phyloP scores from a whole-genome alignment of 2,797 vertebrate genomes.

The Sebastes reedi region DNA sequence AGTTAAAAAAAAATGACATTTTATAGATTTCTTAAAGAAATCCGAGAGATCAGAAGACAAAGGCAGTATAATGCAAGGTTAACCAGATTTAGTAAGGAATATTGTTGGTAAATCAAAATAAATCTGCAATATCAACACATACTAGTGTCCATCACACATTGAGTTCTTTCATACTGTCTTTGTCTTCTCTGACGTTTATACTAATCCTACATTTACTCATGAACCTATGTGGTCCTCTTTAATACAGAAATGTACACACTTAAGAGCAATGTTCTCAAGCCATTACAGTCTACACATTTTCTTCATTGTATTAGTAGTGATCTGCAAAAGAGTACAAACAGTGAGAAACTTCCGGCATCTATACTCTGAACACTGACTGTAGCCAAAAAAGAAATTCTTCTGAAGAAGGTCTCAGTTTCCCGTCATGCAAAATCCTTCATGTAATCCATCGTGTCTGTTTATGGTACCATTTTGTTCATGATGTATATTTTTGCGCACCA shows the following conservation, averaged over 20 bases:
- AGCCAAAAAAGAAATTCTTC: slow-evolving; percentile 27
- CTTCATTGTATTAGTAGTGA: slow-evolving; percentile 15
- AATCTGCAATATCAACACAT: not conserved
- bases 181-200: slow-evolving; percentile 16
- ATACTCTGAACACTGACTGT: slow-evolving; percentile 62
- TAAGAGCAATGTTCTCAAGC: slow-evolving; percentile 17
- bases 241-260: slow-evolving; percentile 61
- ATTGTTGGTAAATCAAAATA: not conserved
- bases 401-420: slow-evolving; percentile 8
- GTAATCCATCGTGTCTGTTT: slow-evolving; percentile 10
- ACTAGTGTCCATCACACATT: not conserved
- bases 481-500: slow-evolving; percentile 18
- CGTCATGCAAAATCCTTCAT: slow-evolving; percentile 34
- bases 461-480: slow-evolving; percentile 51
- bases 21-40: slow-evolving; percentile 4
- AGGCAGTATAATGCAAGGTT: not conserved
- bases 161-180: slow-evolving; percentile 4
- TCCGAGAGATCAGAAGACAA: slow-evolving; percentile 6
- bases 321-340: slow-evolving; percentile 16
- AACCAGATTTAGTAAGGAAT: not conserved
- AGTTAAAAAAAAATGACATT: slow-evolving; percentile 5
- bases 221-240: slow-evolving; percentile 8
- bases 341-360: not conserved
- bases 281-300: slow-evolving; percentile 22
- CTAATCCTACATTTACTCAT: slow-evolving; percentile 19